phyloP scores from a whole-genome alignment of 2,113 vertebrate genomes.

The Mormyrus iriodes region DNA sequence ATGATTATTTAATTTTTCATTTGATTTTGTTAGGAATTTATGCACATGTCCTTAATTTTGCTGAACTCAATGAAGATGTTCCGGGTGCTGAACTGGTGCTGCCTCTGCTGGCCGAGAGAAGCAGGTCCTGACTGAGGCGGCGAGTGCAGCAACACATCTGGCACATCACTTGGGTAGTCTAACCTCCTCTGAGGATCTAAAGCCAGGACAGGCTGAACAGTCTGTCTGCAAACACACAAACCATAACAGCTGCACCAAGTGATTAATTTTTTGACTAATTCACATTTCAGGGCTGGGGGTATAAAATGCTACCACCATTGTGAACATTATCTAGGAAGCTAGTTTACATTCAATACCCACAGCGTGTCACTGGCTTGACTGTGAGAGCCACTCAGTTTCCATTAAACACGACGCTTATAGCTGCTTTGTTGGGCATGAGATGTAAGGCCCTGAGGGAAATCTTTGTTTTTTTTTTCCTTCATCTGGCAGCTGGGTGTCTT shows the following conservation, averaged over 20 bases:
- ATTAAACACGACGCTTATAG: neutral
- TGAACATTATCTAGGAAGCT: neutral
- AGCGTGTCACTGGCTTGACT: neutral
- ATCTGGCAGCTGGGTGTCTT: neutral
- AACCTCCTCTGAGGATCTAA: neutral
- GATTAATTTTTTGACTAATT: neutral
- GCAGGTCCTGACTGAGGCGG: neutral
- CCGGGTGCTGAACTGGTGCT: neutral
- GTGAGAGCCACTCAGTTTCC: neutral
- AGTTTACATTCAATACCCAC: neutral
- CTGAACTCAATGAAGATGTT: neutral
- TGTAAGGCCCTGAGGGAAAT: neutral
- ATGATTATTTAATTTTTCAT: neutral
- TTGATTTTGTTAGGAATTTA: neutral
- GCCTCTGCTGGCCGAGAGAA: neutral
- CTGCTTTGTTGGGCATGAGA: slow-evolving; percentile 1
- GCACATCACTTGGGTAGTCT: neutral
- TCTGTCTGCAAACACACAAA: neutral
- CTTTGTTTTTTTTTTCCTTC: neutral
- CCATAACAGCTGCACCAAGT: neutral
- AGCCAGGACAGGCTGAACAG: neutral
- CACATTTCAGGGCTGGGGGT: neutral
- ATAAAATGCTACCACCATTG: neutral
- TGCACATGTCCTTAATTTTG: neutral
- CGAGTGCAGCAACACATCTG: neutral